Evolutionary conservation across 2,888 invertebrate genomes (phyloP).

Genomic region (Heterodera filipjevi): DNA sequence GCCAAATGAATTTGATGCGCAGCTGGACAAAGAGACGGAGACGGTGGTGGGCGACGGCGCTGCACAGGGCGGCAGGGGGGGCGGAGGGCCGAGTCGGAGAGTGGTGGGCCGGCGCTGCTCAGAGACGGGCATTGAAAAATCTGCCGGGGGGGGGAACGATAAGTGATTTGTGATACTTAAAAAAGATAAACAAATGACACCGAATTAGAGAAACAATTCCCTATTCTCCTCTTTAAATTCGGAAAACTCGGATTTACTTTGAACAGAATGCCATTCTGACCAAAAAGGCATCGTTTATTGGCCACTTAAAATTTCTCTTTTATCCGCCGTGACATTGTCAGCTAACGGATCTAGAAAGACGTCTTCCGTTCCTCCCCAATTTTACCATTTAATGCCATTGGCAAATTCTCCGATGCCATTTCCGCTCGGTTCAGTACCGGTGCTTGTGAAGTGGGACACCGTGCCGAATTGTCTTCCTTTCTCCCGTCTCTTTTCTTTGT

Average conservation of each 20-base stretch:
- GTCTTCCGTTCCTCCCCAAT: background rate
- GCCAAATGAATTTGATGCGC: background rate
- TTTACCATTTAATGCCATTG: background rate
- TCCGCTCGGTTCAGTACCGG: conserved; percentile 17
- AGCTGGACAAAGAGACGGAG: background rate
- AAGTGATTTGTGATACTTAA: too few relatives aligned
- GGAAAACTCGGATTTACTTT: too few relatives aligned
- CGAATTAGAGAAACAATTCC: too few relatives aligned
- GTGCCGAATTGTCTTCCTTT: background rate
- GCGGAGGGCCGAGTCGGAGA: background rate
- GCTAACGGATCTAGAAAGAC: too few relatives aligned
- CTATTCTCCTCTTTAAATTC: too few relatives aligned
- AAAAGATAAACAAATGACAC: too few relatives aligned
- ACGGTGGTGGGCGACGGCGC: background rate
- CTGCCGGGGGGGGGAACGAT: background rate
- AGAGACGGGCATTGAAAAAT: conserved; percentile 1
- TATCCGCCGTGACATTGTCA: too few relatives aligned
- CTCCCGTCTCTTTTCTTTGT: background rate
- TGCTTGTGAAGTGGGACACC: conserved; percentile 18
- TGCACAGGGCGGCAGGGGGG: background rate
- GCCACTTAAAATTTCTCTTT: too few relatives aligned
- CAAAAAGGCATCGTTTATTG: too few relatives aligned
- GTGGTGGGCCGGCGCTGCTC: conserved; percentile 8
- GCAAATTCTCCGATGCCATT: background rate
- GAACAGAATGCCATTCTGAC: too few relatives aligned